Conservation (phyloP, 1,140 invertebrate species). For the Listronotus oregonensis region DNA sequence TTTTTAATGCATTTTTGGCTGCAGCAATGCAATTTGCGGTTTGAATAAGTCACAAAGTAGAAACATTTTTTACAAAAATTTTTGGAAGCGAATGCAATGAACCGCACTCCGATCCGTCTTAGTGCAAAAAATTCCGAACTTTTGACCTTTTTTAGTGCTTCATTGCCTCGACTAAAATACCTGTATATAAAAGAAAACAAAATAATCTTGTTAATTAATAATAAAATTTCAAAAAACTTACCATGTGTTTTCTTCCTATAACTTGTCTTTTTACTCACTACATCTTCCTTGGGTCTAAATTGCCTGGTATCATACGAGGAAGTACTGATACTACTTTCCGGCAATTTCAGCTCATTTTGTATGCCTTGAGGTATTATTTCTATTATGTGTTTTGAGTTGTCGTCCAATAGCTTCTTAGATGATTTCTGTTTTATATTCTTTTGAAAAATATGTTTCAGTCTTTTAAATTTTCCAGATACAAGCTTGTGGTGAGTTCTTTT, state of each 20-base stretch:
- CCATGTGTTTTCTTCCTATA: conserved; percentile 53
- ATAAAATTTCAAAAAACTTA: neutral
- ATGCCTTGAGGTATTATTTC: conserved; percentile 1
- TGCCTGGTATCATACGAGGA: conserved; percentile 65
- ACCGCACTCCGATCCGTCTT: too few relatives aligned
- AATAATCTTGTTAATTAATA: too few relatives aligned
- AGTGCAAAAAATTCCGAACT: too few relatives aligned
- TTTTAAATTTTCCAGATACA: conserved; percentile 50
- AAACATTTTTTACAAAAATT: too few relatives aligned
- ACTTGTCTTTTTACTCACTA: conserved; percentile 51
- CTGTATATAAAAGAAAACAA: too few relatives aligned
- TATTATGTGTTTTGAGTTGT: conserved; percentile 8
- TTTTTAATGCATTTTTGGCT: too few relatives aligned
- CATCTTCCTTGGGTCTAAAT: conserved; percentile 61
- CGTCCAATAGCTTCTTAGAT: conserved; percentile 26
- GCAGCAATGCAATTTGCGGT: too few relatives aligned
- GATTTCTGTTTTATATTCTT: conserved; percentile 38
- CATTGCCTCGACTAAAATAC: too few relatives aligned
- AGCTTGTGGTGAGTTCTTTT: conserved; percentile 43
- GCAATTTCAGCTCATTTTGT: conserved; percentile 42
- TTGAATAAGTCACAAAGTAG: too few relatives aligned
- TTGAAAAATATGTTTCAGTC: conserved; percentile 52
- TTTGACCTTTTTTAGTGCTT: too few relatives aligned
- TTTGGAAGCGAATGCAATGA: too few relatives aligned
- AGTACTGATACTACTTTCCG: conserved; percentile 63